These are phyloP conservation scores for Vespertilio murinus DNA, from an alignment of 2,797 vertebrate genomes.

Conservation along the genomic window DNA sequence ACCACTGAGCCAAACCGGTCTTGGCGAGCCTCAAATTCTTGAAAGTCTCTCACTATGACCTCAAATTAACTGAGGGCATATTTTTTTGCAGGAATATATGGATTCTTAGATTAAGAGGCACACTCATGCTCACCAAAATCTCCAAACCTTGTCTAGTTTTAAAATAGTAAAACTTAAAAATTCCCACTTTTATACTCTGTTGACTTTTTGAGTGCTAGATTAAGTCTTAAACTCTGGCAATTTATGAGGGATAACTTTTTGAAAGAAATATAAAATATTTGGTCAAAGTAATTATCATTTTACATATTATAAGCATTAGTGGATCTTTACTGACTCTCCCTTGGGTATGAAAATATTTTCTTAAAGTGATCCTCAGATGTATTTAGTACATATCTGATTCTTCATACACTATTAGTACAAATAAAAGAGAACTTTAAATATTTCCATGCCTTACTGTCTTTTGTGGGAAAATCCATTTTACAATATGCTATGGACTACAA, in stretches of 20 bases:
- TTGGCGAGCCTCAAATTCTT: slow-evolving; percentile 32
- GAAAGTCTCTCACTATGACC: not conserved
- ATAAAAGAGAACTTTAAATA: slow-evolving; percentile 28
- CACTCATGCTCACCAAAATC: not conserved
- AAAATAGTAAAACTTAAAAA: not conserved
- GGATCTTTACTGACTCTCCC: not conserved
- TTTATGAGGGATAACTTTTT: slow-evolving; percentile 20
- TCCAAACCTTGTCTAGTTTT: not conserved
- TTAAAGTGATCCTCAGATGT: slow-evolving; percentile 9
- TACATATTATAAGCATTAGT: slow-evolving; percentile 19
- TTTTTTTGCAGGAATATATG: not conserved
- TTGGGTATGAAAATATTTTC: not conserved
- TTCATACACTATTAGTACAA: not conserved
- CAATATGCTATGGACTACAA: not conserved
- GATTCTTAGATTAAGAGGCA: not conserved
- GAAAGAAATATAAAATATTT: slow-evolving; percentile 12
- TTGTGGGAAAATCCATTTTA: not conserved
- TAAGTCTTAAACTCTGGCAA: not conserved
- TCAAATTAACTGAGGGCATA: not conserved
- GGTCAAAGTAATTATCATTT: not conserved
- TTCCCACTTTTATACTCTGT: not conserved
- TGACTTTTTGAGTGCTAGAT: not conserved
- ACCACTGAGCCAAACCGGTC: too few relatives aligned
- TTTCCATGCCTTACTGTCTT: not conserved
- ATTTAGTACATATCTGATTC: not conserved